Evolutionary conservation across 2,113 vertebrate species (phyloP), one percentile per base, ranked within the genome.

Genomic region (Oncorhynchus keta): DNA sequence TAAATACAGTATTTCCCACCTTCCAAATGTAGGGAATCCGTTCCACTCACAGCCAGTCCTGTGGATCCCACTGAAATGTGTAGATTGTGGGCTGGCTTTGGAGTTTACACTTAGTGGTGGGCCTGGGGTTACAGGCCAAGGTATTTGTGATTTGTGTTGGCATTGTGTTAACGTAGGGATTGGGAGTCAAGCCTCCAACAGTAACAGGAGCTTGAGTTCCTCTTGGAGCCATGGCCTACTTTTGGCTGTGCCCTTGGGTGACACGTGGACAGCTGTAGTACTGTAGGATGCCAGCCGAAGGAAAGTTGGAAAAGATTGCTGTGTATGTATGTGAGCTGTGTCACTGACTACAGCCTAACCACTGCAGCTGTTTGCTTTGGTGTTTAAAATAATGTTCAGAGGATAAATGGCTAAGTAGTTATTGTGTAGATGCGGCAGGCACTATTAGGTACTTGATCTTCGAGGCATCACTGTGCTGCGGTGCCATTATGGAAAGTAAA

Each of bases 201-300:
- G 76, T 80, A 84, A 26, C 75, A 45, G 70, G 79, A 82, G 79
- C 13, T 30, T 70, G 39, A 71, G 76, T 79, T 83, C 81, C 28
- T 70, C 70, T 68, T 3, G 30, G 22, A 74, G 79, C 51, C 68
- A 18, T 30, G 68, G 70, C 76, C 30, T 30, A 64, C 70, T 78
- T 77, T 78, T 78, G 84, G 85, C 83, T 86, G 81, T 86, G 79
- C 77, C 84, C 81, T 77, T 67, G 74, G 79, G 76, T 85, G 83
- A 80, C 85, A 79, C 81, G 87, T 86, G 76, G 89, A 85, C 91
- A 91, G 89, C 91, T 92, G 90, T 76, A 81, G 76, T 5, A 55
- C 51, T 55, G 14, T 80, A 80, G 71, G 84, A 86, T 81, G 83
- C 81, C 87, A 86, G 81, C 76, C 69, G 61, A 62, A 62, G n/a